These are phyloP conservation scores for Corythaixoides concolor DNA, from an alignment of 2,113 vertebrate species.

Conservation along the genomic window DNA sequence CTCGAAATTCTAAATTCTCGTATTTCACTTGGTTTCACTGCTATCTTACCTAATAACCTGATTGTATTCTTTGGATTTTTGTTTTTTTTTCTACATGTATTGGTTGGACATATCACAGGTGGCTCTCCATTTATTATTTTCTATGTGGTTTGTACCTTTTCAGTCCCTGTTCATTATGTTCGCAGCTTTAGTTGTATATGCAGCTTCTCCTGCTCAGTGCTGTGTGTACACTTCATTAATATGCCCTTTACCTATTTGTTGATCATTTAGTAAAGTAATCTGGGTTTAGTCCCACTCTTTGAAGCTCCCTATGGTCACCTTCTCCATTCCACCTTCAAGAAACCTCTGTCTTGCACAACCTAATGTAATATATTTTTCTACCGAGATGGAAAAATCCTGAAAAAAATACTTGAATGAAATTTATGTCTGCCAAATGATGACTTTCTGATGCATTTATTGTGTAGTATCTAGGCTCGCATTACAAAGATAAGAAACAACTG, in stretches of 20 bases:
- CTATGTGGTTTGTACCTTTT: not conserved
- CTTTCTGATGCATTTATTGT: not conserved
- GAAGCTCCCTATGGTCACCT: not conserved
- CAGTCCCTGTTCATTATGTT: not conserved
- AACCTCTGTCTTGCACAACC: not conserved
- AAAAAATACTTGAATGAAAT: not conserved
- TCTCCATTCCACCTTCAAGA: rapidly evolving
- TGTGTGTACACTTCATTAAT: not conserved
- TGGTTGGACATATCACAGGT: not conserved
- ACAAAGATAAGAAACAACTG: not conserved
- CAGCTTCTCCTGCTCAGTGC: not conserved
- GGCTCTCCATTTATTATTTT: not conserved
- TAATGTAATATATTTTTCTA: not conserved
- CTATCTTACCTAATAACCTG: not conserved
- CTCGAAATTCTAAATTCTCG: constrained; percentile 18
- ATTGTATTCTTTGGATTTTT: not conserved
- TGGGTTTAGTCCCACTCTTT: not conserved
- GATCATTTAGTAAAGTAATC: not conserved
- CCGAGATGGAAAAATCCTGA: not conserved
- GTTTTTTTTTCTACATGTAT: not conserved
- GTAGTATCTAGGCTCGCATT: not conserved
- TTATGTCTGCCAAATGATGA: not conserved
- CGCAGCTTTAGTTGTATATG: not conserved
- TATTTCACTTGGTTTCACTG: not conserved
- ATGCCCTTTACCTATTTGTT: not conserved